These are phyloP conservation scores for Tanypteryx hageni DNA, from an alignment of 2,888 invertebrate genomes.

Conservation along the genomic window DNA sequence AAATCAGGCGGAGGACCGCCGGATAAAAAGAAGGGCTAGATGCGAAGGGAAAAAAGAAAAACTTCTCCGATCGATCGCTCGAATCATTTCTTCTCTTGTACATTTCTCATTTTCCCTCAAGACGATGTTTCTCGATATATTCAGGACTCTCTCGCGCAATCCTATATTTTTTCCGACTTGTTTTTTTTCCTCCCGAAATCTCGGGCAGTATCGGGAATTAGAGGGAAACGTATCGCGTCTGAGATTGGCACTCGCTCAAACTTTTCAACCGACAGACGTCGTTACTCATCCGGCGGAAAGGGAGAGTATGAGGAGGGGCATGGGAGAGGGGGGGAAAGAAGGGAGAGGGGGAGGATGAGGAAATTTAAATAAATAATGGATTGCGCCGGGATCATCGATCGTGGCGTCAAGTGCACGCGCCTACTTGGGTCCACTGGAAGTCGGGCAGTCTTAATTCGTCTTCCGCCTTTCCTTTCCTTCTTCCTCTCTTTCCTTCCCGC, in stretches of 20 bases:
- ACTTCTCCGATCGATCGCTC: constrained; percentile 44
- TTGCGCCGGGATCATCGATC: constrained; percentile 18
- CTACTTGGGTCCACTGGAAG: constrained; percentile 5
- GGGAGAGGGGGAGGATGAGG: neutral
- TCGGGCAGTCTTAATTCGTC: constrained; percentile 15
- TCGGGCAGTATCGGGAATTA: constrained; percentile 54
- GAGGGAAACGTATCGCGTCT: constrained; percentile 47
- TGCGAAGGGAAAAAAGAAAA: no score
- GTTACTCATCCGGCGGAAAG: constrained; percentile 12
- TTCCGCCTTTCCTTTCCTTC: neutral
- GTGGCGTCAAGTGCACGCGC: constrained; percentile 36
- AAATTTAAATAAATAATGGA: constrained; percentile 44
- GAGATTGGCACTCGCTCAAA: constrained; percentile 59
- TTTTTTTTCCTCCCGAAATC: neutral
- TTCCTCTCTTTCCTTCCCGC: neutral
- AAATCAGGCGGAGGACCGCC: constrained; percentile 31
- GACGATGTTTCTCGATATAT: constrained; percentile 2
- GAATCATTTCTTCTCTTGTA: constrained; percentile 43
- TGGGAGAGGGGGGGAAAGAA: neutral
- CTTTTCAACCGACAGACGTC: constrained; percentile 38
- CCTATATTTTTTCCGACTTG: neutral
- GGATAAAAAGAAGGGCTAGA: no score
- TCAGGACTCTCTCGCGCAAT: neutral
- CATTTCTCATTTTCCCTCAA: constrained; percentile 34
- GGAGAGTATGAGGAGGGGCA: neutral